phyloP scores from a whole-genome alignment of 2,888 invertebrate genomes.

The Diabrotica balteata region DNA sequence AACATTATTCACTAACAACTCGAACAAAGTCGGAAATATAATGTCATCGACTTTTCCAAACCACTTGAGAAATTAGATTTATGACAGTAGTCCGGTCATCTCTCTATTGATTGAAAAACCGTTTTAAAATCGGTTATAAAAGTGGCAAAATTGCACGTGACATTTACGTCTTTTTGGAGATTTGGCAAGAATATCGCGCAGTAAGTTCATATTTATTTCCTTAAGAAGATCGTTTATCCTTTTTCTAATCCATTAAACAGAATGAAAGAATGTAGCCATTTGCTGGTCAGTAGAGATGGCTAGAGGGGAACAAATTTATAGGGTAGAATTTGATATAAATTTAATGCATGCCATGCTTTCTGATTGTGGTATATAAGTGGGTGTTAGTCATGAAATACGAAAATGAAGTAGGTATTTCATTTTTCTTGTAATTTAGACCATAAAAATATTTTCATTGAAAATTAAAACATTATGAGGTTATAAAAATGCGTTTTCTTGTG shows the following conservation, averaged over 20 bases:
- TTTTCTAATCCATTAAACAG: slow-evolving; percentile 30
- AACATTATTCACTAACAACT: too few relatives aligned
- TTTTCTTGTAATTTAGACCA: too few relatives aligned
- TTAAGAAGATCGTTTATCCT: slow-evolving; percentile 26
- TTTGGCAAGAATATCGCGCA: slow-evolving; percentile 31
- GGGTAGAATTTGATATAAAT: too few relatives aligned
- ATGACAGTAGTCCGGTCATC: slow-evolving; percentile 6
- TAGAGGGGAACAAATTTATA: too few relatives aligned
- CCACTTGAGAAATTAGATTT: slow-evolving; percentile 2
- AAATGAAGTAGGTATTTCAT: too few relatives aligned
- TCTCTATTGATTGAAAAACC: not conserved
- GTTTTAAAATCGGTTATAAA: slow-evolving; percentile 4
- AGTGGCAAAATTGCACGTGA: slow-evolving; percentile 32
- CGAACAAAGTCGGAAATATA: too few relatives aligned
- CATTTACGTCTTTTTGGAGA: slow-evolving; percentile 33
- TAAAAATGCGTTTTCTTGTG: too few relatives aligned
- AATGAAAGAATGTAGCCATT: slow-evolving; percentile 15
- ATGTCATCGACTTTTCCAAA: not conserved
- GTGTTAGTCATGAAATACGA: too few relatives aligned
- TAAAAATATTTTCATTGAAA: too few relatives aligned
- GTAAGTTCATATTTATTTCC: slow-evolving; percentile 27
- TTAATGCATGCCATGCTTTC: too few relatives aligned
- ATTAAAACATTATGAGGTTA: too few relatives aligned
- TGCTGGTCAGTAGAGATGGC: not conserved
- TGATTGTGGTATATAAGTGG: too few relatives aligned